Evolutionary conservation across 2,888 invertebrate species (phyloP).

Genomic region (Cheiracanthium punctorium): DNA sequence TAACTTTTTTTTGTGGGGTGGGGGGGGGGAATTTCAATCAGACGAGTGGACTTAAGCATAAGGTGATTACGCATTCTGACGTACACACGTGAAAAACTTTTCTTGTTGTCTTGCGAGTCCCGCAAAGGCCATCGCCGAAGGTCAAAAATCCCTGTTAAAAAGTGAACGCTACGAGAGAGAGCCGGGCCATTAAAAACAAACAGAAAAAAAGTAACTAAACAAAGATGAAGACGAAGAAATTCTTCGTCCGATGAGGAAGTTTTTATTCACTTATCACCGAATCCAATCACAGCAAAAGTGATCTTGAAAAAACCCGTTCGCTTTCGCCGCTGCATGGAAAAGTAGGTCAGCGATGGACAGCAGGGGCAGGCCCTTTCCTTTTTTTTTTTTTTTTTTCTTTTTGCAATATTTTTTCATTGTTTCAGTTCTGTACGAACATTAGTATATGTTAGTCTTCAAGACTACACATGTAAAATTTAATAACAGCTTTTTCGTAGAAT

Average conservation of each 20-base stretch:
- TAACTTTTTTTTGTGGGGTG: too few relatives aligned
- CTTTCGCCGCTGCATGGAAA: slow-evolving; percentile 50
- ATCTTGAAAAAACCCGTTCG: slow-evolving; percentile 69
- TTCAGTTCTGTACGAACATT: too few relatives aligned
- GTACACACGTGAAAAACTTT: not conserved
- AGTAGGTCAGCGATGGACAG: slow-evolving; percentile 53
- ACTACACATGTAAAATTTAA: too few relatives aligned
- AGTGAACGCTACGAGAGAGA: slow-evolving; percentile 12
- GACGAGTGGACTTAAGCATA: too few relatives aligned
- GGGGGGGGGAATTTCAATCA: too few relatives aligned
- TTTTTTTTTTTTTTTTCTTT: too few relatives aligned
- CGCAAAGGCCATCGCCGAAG: slow-evolving; percentile 45
- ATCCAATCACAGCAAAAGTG: slow-evolving; percentile 30
- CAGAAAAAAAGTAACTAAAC: slow-evolving; percentile 3
- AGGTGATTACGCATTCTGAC: not conserved
- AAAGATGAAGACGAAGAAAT: slow-evolving; percentile 32
- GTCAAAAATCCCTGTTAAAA: slow-evolving; percentile 36
- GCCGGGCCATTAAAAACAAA: not conserved
- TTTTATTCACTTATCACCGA: slow-evolving; percentile 21
- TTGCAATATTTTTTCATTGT: too few relatives aligned
- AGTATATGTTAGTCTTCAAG: too few relatives aligned
- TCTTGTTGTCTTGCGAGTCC: not conserved
- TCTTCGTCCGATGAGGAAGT: slow-evolving; percentile 39
- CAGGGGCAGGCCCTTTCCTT: too few relatives aligned
- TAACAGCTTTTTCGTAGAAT: too few relatives aligned